Evolutionary conservation across 2,888 invertebrate species (phyloP).

Genomic region (Nephrocerus scutellatus): DNA sequence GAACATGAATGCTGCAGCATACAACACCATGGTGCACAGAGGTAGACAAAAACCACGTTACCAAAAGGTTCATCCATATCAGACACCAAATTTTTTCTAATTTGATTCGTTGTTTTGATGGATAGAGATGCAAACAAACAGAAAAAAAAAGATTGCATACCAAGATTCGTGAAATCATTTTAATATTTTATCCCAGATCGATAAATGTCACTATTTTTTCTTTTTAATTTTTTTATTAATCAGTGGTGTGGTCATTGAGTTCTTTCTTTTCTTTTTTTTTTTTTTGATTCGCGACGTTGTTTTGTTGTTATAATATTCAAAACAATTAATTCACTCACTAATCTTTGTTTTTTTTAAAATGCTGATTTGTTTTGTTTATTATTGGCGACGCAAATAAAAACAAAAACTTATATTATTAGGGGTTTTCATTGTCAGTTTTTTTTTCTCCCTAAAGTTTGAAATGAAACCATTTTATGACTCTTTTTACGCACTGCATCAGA

Average conservation of each 20-base stretch:
- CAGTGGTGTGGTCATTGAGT: neutral
- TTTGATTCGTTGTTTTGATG: slow-evolving; percentile 22
- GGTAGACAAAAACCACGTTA: slow-evolving; percentile 49
- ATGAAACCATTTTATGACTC: no score
- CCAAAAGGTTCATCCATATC: slow-evolving; percentile 48
- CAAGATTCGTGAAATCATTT: slow-evolving; percentile 4
- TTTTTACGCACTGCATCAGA: no score
- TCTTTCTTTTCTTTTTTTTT: no score
- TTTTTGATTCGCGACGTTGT: slow-evolving; percentile 16
- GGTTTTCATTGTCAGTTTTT: slow-evolving; percentile 10
- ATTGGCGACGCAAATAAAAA: no score
- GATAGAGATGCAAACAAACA: slow-evolving; percentile 41
- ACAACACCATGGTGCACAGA: slow-evolving; percentile 48
- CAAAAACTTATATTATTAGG: slow-evolving; percentile 1
- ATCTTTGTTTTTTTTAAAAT: no score
- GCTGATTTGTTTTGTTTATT: no score
- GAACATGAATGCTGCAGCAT: slow-evolving; percentile 28
- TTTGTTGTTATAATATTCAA: slow-evolving; percentile 13
- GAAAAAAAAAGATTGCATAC: slow-evolving; percentile 19
- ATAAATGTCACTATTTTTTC: slow-evolving; percentile 1
- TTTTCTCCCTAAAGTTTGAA: no score
- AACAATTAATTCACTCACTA: no score
- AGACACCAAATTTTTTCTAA: slow-evolving; percentile 30
- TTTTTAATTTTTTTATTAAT: slow-evolving; percentile 13
- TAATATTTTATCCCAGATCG: slow-evolving; percentile 8